A percentile compares a stretch with the other conserved stretches of the same genome.
phyloP scores from a whole-genome alignment of 2,888 invertebrate species.

The Ametastegia equiseti region DNA sequence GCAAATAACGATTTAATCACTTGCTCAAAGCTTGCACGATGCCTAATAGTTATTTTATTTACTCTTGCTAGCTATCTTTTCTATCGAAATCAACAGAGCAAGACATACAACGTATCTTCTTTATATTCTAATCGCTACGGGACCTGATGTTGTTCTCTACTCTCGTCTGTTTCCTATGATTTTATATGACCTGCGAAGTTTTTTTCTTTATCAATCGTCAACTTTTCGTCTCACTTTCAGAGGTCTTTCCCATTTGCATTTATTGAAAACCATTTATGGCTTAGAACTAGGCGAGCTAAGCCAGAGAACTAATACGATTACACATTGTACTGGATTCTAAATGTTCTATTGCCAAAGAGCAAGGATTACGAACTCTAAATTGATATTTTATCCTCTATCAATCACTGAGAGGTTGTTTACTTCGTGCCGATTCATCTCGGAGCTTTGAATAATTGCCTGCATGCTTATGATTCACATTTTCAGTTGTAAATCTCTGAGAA shows the following conservation, averaged over 20 bases:
- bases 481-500: not conserved
- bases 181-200: no score
- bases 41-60: conserved; percentile 3
- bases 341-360: not conserved
- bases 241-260: not conserved
- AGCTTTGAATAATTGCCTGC: not conserved
- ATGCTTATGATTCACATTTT: not conserved
- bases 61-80: not conserved
- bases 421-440: not conserved
- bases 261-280: not conserved
- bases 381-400: not conserved
- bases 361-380: no score
- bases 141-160: conserved; percentile 20
- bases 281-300: not conserved
- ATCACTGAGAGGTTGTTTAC: not conserved
- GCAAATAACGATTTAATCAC: conserved; percentile 20
- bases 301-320: not conserved
- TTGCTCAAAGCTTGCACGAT: conserved; percentile 18
- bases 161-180: not conserved
- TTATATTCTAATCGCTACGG: not conserved
- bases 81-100: not conserved
- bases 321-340: not conserved
- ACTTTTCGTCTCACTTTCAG: not conserved
- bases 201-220: no score
- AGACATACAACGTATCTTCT: not conserved